Conservation (phyloP, 2,888 invertebrate genomes). For the Gnatocerus cornutus region DNA sequence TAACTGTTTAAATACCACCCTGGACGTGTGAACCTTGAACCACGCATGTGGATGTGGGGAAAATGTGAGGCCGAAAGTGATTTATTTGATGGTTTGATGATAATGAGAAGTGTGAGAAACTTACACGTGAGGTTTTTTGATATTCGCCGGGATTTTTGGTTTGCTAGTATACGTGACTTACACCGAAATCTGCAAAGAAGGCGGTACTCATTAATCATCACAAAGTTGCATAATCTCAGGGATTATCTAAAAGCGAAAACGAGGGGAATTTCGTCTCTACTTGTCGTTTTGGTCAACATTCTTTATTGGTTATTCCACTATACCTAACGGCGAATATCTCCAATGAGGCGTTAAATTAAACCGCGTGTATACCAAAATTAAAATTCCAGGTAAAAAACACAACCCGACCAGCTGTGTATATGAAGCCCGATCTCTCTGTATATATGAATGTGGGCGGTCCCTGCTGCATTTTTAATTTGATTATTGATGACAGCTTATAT, state of each 20-base stretch:
- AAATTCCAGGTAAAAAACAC: constrained; percentile 45
- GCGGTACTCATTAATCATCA: constrained; percentile 17
- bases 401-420: constrained; percentile 28
- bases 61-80: constrained; percentile 29
- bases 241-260: neutral
- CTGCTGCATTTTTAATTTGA: constrained; percentile 43
- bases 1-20: constrained; percentile 42
- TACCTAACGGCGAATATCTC: constrained; percentile 30
- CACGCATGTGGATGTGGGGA: constrained; percentile 2
- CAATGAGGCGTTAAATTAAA: constrained; percentile 48
- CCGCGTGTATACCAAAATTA: constrained; percentile 33
- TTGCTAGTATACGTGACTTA: constrained; percentile 10
- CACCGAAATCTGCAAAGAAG: neutral
- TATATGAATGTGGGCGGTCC: constrained; percentile 36
- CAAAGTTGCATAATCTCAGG: constrained; percentile 5
- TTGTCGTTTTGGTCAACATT: no score
- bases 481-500: constrained; percentile 45
- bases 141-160: constrained; percentile 16
- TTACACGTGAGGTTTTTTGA: constrained; percentile 23
- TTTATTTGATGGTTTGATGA: constrained; percentile 29
- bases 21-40: constrained; percentile 39
- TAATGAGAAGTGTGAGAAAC: constrained; percentile 38
- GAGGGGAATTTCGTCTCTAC: neutral
- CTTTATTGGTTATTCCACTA: neutral
- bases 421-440: constrained; percentile 12